Evolutionary conservation across 2,113 vertebrate species (phyloP).

Genomic region (Condylura cristata): DNA sequence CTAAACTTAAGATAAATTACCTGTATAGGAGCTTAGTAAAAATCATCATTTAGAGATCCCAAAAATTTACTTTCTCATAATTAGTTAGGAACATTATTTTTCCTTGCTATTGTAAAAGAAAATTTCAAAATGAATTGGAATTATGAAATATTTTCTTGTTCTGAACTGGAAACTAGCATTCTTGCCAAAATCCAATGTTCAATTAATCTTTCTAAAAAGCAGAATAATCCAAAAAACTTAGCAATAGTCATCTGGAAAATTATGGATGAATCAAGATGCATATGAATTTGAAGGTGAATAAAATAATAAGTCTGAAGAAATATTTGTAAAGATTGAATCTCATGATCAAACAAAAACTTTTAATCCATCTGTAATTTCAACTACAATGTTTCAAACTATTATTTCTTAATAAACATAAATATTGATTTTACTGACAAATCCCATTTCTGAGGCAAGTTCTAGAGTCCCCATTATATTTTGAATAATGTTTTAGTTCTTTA

Average conservation of each 20-base stretch:
- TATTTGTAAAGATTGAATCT: background rate
- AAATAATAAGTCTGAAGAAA: background rate
- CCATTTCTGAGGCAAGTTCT: background rate
- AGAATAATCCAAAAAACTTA: background rate
- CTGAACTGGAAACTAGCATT: background rate
- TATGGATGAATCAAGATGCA: background rate
- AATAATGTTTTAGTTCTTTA: constrained; percentile 51
- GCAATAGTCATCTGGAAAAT: background rate
- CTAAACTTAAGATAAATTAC: background rate
- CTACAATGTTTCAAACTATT: background rate
- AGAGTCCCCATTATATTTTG: background rate
- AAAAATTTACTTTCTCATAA: background rate
- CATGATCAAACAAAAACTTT: background rate
- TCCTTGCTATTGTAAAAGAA: background rate
- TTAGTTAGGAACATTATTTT: background rate
- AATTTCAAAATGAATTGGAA: background rate
- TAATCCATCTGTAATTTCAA: background rate
- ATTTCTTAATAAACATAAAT: constrained; percentile 46
- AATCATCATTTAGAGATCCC: background rate
- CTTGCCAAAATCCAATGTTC: background rate
- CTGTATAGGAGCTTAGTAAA: background rate
- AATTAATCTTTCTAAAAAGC: background rate
- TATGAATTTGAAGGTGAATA: background rate
- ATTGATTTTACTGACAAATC: constrained; percentile 19
- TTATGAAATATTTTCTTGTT: background rate